Conservation (phyloP, 2,113 vertebrate genomes). For the Alethe castanea region DNA sequence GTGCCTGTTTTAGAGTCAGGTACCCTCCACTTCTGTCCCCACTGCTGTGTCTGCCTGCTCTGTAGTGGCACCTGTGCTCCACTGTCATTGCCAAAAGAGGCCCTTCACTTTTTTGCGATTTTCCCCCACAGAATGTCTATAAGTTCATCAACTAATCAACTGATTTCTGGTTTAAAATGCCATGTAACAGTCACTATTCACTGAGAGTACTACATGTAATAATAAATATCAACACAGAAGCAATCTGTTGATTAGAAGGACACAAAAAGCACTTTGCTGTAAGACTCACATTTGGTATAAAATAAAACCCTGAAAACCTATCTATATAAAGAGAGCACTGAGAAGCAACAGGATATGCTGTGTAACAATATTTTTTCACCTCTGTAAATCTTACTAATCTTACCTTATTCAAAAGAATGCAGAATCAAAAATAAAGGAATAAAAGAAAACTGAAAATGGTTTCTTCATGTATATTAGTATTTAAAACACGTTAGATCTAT, state of each 20-base stretch:
- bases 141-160: background rate
- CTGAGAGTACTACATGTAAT: background rate
- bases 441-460: background rate
- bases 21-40: background rate
- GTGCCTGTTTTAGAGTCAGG: background rate
- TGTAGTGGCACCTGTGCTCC: background rate
- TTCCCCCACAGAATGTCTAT: rapidly evolving
- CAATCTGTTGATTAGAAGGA: background rate
- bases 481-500: background rate
- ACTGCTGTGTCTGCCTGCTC: background rate
- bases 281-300: background rate
- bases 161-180: background rate
- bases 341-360: background rate
- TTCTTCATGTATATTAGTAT: background rate
- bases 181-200: background rate
- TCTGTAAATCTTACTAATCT: background rate
- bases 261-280: background rate
- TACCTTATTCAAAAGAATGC: background rate
- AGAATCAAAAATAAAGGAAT: background rate
- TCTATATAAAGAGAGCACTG: background rate
- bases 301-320: background rate
- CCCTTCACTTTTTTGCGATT: background rate
- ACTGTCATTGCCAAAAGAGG: background rate
- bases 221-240: background rate
- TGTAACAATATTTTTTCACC: background rate